Evolutionary conservation across 2,113 vertebrate genomes (phyloP).

Genomic region (Cyphomyrus discorhynchus): DNA sequence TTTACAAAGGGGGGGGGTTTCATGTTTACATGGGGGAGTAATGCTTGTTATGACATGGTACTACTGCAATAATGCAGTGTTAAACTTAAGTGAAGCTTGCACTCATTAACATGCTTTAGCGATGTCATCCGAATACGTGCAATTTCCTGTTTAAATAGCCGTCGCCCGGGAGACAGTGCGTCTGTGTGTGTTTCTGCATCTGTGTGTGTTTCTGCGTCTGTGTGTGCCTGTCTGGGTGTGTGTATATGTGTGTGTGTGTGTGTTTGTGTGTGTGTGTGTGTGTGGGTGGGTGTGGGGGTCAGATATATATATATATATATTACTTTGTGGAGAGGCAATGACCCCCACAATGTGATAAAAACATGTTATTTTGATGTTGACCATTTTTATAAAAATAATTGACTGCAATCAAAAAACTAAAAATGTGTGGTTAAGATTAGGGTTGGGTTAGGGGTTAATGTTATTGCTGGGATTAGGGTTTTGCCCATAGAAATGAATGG

Average conservation of each 20-base stretch:
- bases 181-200: background rate
- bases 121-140: background rate
- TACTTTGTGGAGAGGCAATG: too few relatives aligned
- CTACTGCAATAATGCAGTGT: background rate
- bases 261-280: background rate
- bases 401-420: too few relatives aligned
- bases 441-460: too few relatives aligned
- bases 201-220: background rate
- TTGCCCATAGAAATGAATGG: too few relatives aligned
- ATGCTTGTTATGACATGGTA: background rate
- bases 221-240: background rate
- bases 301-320: too few relatives aligned
- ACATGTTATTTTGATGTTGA: too few relatives aligned
- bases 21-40: background rate
- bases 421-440: too few relatives aligned
- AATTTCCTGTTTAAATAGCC: background rate
- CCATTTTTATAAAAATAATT: too few relatives aligned
- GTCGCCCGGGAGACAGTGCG: background rate
- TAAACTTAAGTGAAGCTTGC: background rate
- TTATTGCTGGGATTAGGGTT: too few relatives aligned
- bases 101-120: background rate
- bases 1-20: background rate
- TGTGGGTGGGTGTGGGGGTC: background rate
- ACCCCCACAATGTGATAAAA: too few relatives aligned
- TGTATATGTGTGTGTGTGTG: background rate